Evolutionary conservation across 2,113 vertebrate species (phyloP).

Genomic region (Engraulis encrasicolus): DNA sequence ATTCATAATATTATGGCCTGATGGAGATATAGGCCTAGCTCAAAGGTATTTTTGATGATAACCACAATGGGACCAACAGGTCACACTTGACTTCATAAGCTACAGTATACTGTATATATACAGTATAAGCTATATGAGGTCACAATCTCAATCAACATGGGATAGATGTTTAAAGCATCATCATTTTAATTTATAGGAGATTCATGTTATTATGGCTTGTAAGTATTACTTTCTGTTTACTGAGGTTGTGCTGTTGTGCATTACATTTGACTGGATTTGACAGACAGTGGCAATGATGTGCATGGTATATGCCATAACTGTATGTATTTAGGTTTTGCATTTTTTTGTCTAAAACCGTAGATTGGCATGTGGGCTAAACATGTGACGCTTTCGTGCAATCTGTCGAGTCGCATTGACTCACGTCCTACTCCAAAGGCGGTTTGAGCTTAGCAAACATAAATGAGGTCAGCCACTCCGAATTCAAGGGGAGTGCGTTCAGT

Average conservation of each 20-base stretch:
- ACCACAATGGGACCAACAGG: too few species aligned
- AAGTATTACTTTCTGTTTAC: too few species aligned
- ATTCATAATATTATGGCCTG: too few species aligned
- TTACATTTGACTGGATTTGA: neutral
- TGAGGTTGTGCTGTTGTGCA: neutral
- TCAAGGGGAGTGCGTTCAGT: neutral
- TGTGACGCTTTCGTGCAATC: conserved; percentile 8
- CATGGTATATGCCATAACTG: neutral
- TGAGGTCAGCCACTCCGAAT: neutral
- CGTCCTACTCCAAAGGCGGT: neutral
- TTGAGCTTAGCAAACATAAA: neutral
- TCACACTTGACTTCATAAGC: neutral
- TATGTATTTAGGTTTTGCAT: conserved; percentile 2
- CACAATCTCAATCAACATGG: too few species aligned
- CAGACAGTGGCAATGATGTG: neutral
- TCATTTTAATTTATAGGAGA: too few species aligned
- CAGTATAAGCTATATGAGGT: too few species aligned
- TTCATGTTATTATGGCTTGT: too few species aligned
- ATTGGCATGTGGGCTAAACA: conserved; percentile 1
- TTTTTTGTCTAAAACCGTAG: neutral
- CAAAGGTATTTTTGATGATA: neutral
- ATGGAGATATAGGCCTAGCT: neutral
- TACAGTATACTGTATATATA: too few species aligned
- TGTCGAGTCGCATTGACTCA: neutral
- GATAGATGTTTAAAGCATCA: too few species aligned